These are phyloP conservation scores for Drosophila mayaguana DNA, from an alignment of 2,888 invertebrate genomes.

Conservation along the genomic window DNA sequence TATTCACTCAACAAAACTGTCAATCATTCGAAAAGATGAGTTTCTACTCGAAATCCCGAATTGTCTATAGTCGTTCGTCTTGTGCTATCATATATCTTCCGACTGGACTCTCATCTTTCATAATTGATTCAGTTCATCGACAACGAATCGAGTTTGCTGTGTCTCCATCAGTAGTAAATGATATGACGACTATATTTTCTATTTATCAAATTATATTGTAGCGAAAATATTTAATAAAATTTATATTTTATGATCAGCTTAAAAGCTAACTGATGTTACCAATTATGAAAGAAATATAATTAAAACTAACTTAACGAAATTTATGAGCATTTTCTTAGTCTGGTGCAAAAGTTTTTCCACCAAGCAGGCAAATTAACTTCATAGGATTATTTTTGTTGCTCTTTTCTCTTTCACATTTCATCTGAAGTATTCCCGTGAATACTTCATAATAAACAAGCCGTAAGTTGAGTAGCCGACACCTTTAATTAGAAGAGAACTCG, in stretches of 20 bases:
- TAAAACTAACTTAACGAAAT: constrained; percentile 18
- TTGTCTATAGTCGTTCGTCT: not conserved
- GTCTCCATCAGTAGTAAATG: too few relatives aligned
- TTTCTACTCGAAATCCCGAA: not conserved
- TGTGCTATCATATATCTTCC: too few relatives aligned
- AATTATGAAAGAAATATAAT: constrained; percentile 46
- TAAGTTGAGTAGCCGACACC: constrained; percentile 51
- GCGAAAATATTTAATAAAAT: not conserved
- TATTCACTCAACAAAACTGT: not conserved
- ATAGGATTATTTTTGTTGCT: not conserved
- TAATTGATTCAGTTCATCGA: too few relatives aligned
- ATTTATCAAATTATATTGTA: not conserved
- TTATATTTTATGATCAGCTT: not conserved
- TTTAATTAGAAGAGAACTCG: constrained; percentile 59
- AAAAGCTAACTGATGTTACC: constrained; percentile 38
- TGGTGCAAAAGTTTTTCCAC: constrained; percentile 24
- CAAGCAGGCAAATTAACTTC: constrained; percentile 26
- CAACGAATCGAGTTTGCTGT: too few relatives aligned
- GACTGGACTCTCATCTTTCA: too few relatives aligned
- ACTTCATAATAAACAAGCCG: constrained; percentile 39
- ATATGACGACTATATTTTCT: too few relatives aligned
- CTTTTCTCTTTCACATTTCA: constrained; percentile 12
- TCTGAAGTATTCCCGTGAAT: constrained; percentile 39
- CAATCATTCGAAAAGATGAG: not conserved
- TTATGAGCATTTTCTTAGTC: not conserved